Evolutionary conservation across 2,797 vertebrate genomes (phyloP).

Genomic region (Scleropages formosus): DNA sequence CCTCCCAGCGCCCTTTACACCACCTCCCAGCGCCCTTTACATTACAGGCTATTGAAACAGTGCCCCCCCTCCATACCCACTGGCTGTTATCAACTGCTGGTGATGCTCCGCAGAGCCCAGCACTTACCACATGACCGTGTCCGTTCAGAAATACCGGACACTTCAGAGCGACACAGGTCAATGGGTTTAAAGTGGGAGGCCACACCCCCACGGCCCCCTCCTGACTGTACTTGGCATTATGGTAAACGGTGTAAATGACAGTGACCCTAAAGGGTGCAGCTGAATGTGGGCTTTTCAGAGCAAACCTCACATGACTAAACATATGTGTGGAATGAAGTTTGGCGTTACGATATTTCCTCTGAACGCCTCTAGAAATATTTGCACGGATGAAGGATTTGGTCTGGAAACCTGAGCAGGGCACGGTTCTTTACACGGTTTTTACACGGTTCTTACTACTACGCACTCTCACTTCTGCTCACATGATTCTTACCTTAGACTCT

Average conservation of each 20-base stretch:
- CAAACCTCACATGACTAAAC: too few species aligned
- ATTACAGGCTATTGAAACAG: too few species aligned
- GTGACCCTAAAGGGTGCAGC: not conserved
- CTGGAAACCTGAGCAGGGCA: constrained; percentile 1
- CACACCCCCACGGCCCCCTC: not conserved
- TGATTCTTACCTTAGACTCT: too few species aligned
- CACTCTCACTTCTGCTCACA: too few species aligned
- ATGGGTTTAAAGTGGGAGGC: not conserved
- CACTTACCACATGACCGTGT: not conserved
- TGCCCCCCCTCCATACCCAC: not conserved
- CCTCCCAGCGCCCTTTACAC: too few species aligned
- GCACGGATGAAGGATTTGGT: not conserved
- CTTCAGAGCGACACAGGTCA: not conserved
- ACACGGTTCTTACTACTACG: too few species aligned
- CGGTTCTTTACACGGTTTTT: not conserved
- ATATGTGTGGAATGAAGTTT: too few species aligned
- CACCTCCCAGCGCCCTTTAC: too few species aligned
- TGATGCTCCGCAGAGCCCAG: not conserved
- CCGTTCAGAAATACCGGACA: not conserved
- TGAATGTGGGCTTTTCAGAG: too few species aligned
- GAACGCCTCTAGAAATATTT: too few species aligned
- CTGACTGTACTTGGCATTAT: not conserved
- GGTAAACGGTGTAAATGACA: not conserved
- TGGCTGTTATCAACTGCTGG: not conserved
- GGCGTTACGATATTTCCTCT: too few species aligned